Evolutionary conservation across 1,140 invertebrate species (phyloP).

Genomic region (Diorhabda sublineata): DNA sequence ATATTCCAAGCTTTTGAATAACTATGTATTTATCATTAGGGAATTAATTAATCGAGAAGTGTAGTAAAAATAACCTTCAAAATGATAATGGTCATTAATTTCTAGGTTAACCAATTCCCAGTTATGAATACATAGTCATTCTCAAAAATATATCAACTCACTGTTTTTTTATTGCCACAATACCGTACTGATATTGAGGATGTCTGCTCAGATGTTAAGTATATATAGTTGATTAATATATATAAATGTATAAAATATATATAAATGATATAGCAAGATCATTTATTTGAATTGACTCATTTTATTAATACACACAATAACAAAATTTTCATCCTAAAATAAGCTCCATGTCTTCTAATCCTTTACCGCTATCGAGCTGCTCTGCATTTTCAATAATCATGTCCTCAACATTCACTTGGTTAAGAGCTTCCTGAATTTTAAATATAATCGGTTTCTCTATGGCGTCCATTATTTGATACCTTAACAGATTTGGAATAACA

Average conservation of each 20-base stretch:
- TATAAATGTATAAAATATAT: not conserved
- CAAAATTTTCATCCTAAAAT: slow-evolving; percentile 3
- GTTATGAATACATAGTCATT: no score
- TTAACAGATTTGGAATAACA: slow-evolving; percentile 72
- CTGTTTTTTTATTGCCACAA: no score
- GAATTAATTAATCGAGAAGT: no score
- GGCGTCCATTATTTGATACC: slow-evolving; percentile 80
- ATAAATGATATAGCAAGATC: not conserved
- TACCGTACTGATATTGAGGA: no score
- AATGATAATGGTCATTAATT: no score
- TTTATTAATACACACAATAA: not conserved
- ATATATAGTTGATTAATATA: not conserved
- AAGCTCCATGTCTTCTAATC: slow-evolving; percentile 40
- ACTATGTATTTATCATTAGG: no score
- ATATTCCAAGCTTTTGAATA: no score
- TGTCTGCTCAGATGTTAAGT: no score
- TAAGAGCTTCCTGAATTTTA: slow-evolving; percentile 63
- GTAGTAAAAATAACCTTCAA: no score
- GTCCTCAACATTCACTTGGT: slow-evolving; percentile 68
- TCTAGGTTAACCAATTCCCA: no score
- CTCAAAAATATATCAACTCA: no score
- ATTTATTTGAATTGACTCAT: no score
- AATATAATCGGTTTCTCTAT: slow-evolving; percentile 68
- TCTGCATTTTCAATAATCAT: slow-evolving; percentile 63
- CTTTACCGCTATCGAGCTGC: slow-evolving; percentile 56